Evolutionary conservation across 2,888 invertebrate species (phyloP), one percentile per base, ranked within the genome.

Genomic region (Caenorhabditis sinica): DNA sequence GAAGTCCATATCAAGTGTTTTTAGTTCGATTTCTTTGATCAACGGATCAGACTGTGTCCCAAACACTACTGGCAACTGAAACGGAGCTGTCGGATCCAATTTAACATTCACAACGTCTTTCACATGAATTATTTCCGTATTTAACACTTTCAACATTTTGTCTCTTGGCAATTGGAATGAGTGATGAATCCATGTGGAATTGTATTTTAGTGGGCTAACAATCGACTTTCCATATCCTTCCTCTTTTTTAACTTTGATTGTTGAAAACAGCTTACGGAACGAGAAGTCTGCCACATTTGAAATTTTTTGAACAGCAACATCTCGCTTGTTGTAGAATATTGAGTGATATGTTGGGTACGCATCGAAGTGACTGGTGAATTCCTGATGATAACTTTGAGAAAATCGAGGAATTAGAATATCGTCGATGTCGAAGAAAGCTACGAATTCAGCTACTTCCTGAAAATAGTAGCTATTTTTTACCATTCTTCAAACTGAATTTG

Each of bases 391-490:
- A 36, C 77, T 83, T 36, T 79, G 79, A 13, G 83, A 77, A 17
- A 58, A 69, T 4, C 87, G 82, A 5, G 88, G 88, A 33, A 88
- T 82, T 8, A 88, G 75, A 56, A 88, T 81, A 51, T 88, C 88
- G 71, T 88, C 88, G 33, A 88, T 73, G 58, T 88, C 88, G 30
- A 88, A 79, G 25, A 88, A 88, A 13, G 86, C 82, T 17, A 88
- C 61, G 36, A 83, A 88, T n/a, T 82, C 69, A 6, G 87, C 86
- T 5, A 72, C 76, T 81, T 88, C 88, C 83, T 68, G 20, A 20
- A 63, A 36, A 15, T 33, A 0, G n/a, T 0, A 36, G 2, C n/a
- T n/a, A n/a, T n/a, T n/a, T n/a, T n/a, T n/a, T 45, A 3, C n/a
- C 6, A 1, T 17, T 45, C 3, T 9, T 23, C 15, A 63, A 15